These are phyloP conservation scores for Rhipidura dahli DNA, from an alignment of 2,113 vertebrate genomes.

Conservation along the genomic window DNA sequence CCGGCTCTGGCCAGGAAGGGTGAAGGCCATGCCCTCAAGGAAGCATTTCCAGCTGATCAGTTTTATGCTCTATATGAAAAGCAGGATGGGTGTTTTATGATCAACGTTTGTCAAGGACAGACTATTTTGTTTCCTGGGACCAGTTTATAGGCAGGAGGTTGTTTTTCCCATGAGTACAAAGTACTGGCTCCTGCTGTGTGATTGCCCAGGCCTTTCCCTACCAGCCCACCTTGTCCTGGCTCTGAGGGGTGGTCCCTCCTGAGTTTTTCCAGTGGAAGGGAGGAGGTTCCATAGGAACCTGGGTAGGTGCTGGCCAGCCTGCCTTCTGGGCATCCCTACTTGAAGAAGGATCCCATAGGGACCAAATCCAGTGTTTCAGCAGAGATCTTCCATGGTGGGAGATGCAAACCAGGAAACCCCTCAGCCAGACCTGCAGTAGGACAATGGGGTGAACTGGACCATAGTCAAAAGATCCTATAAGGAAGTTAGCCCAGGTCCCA, in stretches of 20 bases:
- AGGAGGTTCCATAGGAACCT: neutral
- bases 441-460: neutral
- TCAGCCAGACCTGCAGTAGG: accelerated
- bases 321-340: neutral
- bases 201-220: neutral
- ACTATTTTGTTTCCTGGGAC: neutral
- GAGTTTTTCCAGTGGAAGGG: neutral
- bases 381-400: neutral
- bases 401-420: neutral
- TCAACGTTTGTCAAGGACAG: neutral
- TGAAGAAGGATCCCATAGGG: neutral
- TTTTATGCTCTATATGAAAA: neutral
- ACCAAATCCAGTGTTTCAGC: neutral
- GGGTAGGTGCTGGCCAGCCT: neutral
- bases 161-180: neutral
- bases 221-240: neutral
- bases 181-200: neutral
- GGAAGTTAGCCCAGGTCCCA: neutral
- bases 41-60: neutral
- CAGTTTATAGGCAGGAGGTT: neutral
- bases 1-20: neutral
- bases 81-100: neutral
- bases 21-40: neutral
- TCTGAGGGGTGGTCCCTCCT: neutral
- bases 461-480: accelerated